A percentile compares a stretch with the other conserved stretches of the same genome.
These are phyloP conservation scores for Geodia barretti DNA, from an alignment of 37 sponge, comb jelly and placozoan species.

Conservation along the genomic window DNA sequence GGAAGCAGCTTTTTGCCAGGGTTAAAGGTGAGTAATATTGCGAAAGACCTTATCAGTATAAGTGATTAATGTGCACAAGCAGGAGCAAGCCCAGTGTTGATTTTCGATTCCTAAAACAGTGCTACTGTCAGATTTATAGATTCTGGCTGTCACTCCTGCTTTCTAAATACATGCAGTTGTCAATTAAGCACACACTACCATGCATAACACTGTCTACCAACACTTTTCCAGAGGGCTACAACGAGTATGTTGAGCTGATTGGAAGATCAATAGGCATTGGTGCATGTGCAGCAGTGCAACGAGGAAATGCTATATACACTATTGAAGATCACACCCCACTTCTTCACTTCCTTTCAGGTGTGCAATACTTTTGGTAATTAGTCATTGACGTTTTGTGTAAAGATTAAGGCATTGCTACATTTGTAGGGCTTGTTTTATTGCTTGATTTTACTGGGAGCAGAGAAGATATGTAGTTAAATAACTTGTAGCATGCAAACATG, in stretches of 20 bases:
- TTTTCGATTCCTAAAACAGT: too few species aligned
- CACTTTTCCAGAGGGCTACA: constrained; percentile 47
- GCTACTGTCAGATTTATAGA: not conserved
- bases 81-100: too few species aligned
- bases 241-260: constrained; percentile 80
- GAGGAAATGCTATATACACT: constrained; percentile 61
- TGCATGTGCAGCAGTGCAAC: constrained; percentile 68
- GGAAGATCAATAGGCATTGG: constrained; percentile 86
- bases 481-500: too few species aligned
- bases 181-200: too few species aligned
- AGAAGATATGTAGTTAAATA: too few species aligned
- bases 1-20: constrained; percentile 52
- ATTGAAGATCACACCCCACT: constrained; percentile 71
- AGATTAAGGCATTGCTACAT: too few species aligned
- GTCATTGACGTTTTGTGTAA: too few species aligned
- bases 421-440: not conserved
- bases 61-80: too few species aligned
- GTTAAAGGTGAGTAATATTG: constrained; percentile 43
- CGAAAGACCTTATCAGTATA: not conserved
- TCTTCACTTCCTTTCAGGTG: constrained; percentile 69
- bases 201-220: too few species aligned
- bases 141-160: not conserved
- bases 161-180: not conserved
- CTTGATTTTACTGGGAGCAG: not conserved
- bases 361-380: not conserved